A percentile compares a stretch with the other conserved stretches of the same genome.
Conservation (phyloP, 1,140 invertebrate genomes). For the Leptonema lineaticorne region DNA sequence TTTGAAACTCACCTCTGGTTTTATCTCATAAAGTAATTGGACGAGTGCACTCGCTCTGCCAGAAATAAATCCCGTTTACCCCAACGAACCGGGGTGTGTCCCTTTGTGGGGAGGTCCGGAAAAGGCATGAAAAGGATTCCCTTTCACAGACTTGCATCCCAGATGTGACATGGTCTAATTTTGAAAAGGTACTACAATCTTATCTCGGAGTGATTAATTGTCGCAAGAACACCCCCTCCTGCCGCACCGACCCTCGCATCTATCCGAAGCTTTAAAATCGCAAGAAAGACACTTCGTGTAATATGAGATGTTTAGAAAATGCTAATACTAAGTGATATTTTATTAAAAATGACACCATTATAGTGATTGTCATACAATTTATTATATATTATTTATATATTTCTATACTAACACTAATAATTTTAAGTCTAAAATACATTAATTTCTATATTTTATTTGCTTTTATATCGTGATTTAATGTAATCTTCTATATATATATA, state of each 20-base stretch:
- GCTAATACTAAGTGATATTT: too few relatives aligned
- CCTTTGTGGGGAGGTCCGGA: slow-evolving; percentile 21
- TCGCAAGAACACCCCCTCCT: background rate
- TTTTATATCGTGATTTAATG: too few relatives aligned
- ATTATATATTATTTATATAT: too few relatives aligned
- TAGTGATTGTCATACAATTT: too few relatives aligned
- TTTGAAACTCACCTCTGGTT: too few relatives aligned
- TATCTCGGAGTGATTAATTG: slow-evolving; percentile 41
- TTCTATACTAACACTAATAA: too few relatives aligned
- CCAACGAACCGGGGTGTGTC: background rate
- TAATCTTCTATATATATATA: too few relatives aligned
- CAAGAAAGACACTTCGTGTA: slow-evolving; percentile 40
- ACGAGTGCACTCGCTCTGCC: slow-evolving; percentile 3
- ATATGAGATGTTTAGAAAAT: too few relatives aligned
- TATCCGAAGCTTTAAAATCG: slow-evolving; percentile 39
- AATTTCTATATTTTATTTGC: too few relatives aligned
- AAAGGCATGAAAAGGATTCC: slow-evolving; percentile 38
- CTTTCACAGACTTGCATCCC: slow-evolving; percentile 29
- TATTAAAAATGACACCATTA: too few relatives aligned
- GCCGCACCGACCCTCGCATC: too few relatives aligned
- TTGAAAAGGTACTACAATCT: slow-evolving; percentile 40
- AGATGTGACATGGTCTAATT: slow-evolving; percentile 41
- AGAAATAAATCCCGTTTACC: slow-evolving; percentile 7
- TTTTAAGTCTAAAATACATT: too few relatives aligned
- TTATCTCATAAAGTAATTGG: slow-evolving; percentile 7